A percentile compares a stretch with the other conserved stretches of the same genome.
phyloP scores from a whole-genome alignment of 1,140 invertebrate genomes.

The Aphelinus certus region DNA sequence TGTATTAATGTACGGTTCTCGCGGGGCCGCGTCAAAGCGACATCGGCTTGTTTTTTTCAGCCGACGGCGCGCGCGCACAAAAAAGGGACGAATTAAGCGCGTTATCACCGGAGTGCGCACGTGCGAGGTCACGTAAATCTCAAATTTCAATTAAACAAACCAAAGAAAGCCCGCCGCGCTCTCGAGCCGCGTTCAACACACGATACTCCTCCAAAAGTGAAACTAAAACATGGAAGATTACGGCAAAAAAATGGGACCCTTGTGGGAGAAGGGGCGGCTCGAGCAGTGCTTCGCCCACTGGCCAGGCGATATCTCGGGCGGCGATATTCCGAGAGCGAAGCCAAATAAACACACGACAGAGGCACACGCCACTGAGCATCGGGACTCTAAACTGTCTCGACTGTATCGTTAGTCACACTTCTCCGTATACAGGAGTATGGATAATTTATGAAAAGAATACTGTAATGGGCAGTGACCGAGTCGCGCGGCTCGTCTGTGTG shows the following conservation, averaged over 20 bases:
- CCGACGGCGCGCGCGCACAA: conserved; percentile 13
- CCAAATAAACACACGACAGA: conserved; percentile 32
- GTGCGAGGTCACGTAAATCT: conserved; percentile 24
- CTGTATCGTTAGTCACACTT: neutral
- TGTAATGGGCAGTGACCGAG: too few species aligned
- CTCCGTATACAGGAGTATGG: too few species aligned
- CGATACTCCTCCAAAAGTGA: conserved; percentile 14
- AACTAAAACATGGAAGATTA: conserved; percentile 20
- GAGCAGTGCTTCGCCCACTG: neutral
- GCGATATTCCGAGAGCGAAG: conserved; percentile 30
- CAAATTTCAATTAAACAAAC: conserved; percentile 41
- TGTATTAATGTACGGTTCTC: conserved; percentile 19
- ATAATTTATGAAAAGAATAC: too few species aligned
- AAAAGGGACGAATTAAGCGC: conserved; percentile 14
- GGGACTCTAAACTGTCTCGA: conserved; percentile 14
- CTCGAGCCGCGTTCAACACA: conserved; percentile 12
- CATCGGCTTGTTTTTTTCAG: conserved; percentile 2
- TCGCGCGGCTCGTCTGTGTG: too few species aligned
- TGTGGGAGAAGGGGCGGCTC: neutral
- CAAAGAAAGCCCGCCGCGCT: conserved; percentile 6
- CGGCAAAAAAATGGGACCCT: neutral
- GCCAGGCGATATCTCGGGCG: neutral
- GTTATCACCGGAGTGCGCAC: conserved; percentile 16
- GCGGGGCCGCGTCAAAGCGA: neutral
- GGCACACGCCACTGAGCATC: conserved; percentile 9